Evolutionary conservation across 2,797 vertebrate species (phyloP), one percentile per base, ranked within the genome.

Genomic region (Arremon brunneinucha): DNA sequence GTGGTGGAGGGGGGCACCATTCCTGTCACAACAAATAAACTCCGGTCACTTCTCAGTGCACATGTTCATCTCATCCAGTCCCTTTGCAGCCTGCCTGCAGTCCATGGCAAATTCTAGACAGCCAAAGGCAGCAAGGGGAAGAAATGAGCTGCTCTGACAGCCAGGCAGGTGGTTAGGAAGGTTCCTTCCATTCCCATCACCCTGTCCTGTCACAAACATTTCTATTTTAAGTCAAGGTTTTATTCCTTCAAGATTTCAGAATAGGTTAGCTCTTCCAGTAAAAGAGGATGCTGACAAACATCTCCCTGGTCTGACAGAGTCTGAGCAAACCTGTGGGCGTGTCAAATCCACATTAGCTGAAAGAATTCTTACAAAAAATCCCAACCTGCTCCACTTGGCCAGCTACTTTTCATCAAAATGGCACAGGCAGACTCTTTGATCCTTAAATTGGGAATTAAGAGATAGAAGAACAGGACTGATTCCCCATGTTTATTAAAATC

Each of bases 191-290:
- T 72, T 93, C 69, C 55, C 37, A 52, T 80, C 72, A 75, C 53
- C 62, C 57, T 6, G 16, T 76, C 91, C 93, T 92, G 76, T 94
- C 94, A 95, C 67, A 91, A 93, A 74, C 72, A 43, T 46, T 95
- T 94, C 57, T 89, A 87, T 93, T 88, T 82, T 88, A 90, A 94
- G 85, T 93, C 74, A 77, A 60, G 30, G 72, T 83, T 88, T 93
- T 93, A 63, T 65, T 83, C 62, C 76, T 89, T 83, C 57, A 63
- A 76, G 83, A 69, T 76, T 94, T 95, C 80, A 90, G 90, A 62
- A 39, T 76, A 72, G 59, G 75, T 86, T 93, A 89, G 65, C 47
- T 94, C 67, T 67, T 67, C 18, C 67, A 83, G 78, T 60, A 76
- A 59, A 78, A 88, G 50, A 59, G 3, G 21, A 69, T 71, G 69